A percentile compares a stretch with the other conserved stretches of the same genome.
phyloP scores from a whole-genome alignment of 2,113 vertebrate genomes.

The Thunnus thynnus region DNA sequence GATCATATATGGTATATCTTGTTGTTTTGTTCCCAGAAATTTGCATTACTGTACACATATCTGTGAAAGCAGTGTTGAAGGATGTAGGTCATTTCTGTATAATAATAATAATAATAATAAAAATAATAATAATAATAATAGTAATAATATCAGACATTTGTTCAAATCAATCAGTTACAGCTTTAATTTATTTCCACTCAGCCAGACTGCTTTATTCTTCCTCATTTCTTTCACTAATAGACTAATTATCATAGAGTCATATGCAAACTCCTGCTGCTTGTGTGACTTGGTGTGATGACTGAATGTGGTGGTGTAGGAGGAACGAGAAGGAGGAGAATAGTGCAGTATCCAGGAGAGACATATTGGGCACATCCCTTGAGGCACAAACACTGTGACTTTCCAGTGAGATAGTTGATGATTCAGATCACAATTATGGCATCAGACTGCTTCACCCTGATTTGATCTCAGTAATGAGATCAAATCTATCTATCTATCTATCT shows the following conservation, averaged over 20 bases:
- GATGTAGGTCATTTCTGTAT: background rate
- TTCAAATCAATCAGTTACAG: background rate
- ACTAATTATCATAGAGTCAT: constrained; percentile 4
- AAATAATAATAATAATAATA: background rate
- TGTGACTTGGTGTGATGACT: constrained; percentile 22
- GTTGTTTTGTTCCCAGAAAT: constrained; percentile 1
- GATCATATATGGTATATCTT: background rate
- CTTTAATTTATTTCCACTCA: background rate
- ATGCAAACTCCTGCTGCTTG: constrained; percentile 38
- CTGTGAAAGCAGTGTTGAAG: background rate
- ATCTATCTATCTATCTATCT: too few species aligned
- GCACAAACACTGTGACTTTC: constrained; percentile 53
- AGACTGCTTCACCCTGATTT: constrained; percentile 26
- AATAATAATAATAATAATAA: background rate
- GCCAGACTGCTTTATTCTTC: background rate
- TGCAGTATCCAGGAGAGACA: constrained; percentile 17
- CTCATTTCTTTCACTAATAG: background rate
- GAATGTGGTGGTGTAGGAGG: constrained; percentile 23
- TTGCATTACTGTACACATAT: constrained; percentile 14
- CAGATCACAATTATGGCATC: constrained; percentile 36
- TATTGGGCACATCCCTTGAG: constrained; percentile 26
- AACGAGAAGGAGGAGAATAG: constrained; percentile 20
- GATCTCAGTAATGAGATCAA: background rate
- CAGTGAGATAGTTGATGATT: constrained; percentile 38
- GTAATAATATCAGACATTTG: too few species aligned